These are phyloP conservation scores for Drosophila formosana DNA, from an alignment of 2,888 invertebrate species.

Conservation along the genomic window DNA sequence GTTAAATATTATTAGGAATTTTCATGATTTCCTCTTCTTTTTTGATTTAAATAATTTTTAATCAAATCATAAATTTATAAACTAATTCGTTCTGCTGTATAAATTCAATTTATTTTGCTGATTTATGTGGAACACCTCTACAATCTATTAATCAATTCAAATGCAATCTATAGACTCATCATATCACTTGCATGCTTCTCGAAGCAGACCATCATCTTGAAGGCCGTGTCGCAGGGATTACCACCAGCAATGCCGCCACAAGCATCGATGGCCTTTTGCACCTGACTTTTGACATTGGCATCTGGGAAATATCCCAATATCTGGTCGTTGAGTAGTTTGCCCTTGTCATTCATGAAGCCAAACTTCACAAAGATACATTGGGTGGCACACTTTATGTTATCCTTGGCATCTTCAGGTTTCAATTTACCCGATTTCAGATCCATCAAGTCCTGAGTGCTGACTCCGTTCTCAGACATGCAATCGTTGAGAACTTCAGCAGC, in stretches of 20 bases:
- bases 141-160: neutral
- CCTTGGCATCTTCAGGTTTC: conserved; percentile 38
- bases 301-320: conserved; percentile 24
- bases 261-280: conserved; percentile 26
- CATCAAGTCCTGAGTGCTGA: conserved; percentile 39
- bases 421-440: conserved; percentile 48
- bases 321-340: conserved; percentile 27
- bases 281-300: neutral
- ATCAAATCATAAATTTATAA: neutral
- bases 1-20: too few relatives aligned
- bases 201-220: conserved; percentile 46
- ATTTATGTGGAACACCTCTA: conserved; percentile 1
- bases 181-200: neutral
- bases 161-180: conserved; percentile 5
- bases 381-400: conserved; percentile 58
- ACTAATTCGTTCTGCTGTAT: neutral
- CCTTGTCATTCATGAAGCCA: conserved; percentile 52
- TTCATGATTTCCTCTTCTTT: too few relatives aligned
- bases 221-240: conserved; percentile 63
- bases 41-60: too few relatives aligned
- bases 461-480: conserved; percentile 54
- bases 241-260: conserved; percentile 42
- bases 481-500: neutral
- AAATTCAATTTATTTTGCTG: conserved; percentile 18
- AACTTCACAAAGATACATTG: conserved; percentile 51